A percentile compares a stretch with the other conserved stretches of the same genome.
Evolutionary conservation across 2,888 invertebrate genomes (phyloP).

Genomic region (Pristionchus japonicus): DNA sequence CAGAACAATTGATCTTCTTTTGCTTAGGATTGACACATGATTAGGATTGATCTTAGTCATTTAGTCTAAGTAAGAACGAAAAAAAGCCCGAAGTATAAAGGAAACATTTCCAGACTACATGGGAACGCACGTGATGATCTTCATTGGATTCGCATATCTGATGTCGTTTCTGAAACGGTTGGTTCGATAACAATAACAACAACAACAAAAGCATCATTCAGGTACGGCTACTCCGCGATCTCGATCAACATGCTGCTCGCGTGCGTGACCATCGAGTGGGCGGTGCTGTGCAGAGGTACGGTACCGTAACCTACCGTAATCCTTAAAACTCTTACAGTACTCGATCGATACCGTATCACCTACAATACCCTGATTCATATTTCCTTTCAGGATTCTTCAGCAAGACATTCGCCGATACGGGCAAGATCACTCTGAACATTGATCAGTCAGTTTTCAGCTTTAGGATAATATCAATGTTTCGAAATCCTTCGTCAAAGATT

Average conservation of each 20-base stretch:
- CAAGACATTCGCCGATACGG: constrained; percentile 52
- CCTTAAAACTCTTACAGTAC: neutral
- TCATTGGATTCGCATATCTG: constrained; percentile 93
- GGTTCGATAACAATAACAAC: neutral
- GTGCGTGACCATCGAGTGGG: constrained; percentile 88
- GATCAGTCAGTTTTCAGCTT: constrained; percentile 55
- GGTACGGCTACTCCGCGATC: constrained; percentile 89
- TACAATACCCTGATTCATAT: neutral
- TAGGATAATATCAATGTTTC: too few species aligned
- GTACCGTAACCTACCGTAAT: constrained; percentile 3
- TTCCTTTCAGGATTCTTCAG: neutral
- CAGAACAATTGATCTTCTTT: neutral
- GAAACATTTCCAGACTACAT: constrained; percentile 78
- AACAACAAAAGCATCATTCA: neutral
- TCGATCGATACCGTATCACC: neutral
- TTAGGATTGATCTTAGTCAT: too few species aligned
- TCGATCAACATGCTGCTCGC: constrained; percentile 89
- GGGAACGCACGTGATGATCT: constrained; percentile 95
- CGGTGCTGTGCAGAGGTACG: constrained; percentile 55
- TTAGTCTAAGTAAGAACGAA: too few species aligned
- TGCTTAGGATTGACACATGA: neutral
- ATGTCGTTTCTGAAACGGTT: constrained; percentile 90
- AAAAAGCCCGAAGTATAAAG: too few species aligned
- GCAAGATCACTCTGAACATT: constrained; percentile 63
- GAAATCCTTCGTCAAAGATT: too few species aligned